Base-by-base conservation (phyloP, 1,140 invertebrate species). In the Chrysomallon squamiferum region DNA sequence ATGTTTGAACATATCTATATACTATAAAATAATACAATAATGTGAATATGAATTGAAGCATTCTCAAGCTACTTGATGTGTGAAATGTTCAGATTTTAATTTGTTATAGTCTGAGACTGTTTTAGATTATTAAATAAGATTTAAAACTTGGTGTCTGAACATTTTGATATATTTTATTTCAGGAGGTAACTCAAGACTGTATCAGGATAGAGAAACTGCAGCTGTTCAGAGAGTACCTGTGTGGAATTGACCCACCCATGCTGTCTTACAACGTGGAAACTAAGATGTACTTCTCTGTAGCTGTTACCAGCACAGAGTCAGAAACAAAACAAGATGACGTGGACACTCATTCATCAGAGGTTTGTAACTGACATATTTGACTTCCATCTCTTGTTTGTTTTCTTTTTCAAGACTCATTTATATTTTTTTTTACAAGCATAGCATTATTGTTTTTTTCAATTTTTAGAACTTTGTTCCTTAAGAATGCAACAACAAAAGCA, bases 161-260 rank as follows among this genome's bases (percentile, higher is more conserved):
- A 38, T 38, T 38, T 38, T 38, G 35, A 38, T 38, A 7, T 5
- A 20, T 67, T 59, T 71, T 66, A 43, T 57, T 61, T 1, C 41
- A 84, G 82, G 81, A 82, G 27, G 71, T 80, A 32, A 81, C 82
- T 2, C 54, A 69, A 20, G 90, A 93, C 76, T 90, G 89, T 75
- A 83, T 93, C 20, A 86, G 94, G 65, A 89, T 94, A 64, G 86
- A 90, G 60, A 91, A 91, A 80, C 88, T 96, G 63, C 87, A 92
- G 18, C 92, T 93, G 86, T 93, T 94, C 74, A 92, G 92, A 60
- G 92, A 92, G 71, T 95, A 94, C 83, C 87, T 96, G 22, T 95
- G 94, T 84, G 93, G 94, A n/a, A 88, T 95, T 60, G 92, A 94
- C 75, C 92, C 92, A 15, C 93, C 93, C 1, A 92, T 95, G 63